Conservation (phyloP, 23 tunicate genomes). For the Styela plicata region DNA sequence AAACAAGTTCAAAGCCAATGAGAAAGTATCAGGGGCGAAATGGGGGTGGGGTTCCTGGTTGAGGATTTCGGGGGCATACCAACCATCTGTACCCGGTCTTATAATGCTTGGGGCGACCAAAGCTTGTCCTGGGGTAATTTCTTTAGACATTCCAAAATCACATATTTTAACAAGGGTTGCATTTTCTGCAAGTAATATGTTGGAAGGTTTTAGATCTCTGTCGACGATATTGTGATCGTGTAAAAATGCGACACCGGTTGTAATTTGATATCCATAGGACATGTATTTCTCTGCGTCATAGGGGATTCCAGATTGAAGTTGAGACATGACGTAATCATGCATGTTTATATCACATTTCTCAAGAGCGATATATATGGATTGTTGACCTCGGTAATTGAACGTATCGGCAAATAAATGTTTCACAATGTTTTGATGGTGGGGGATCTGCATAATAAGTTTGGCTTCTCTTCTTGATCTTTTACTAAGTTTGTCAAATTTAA, state of each 20-base stretch:
- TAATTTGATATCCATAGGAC: neutral
- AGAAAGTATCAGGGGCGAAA: neutral
- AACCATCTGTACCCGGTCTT: neutral
- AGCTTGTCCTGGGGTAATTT: neutral
- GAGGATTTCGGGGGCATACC: neutral
- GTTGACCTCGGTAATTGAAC: neutral
- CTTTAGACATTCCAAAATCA: neutral
- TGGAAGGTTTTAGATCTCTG: neutral
- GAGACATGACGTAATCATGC: neutral
- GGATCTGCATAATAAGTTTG: neutral
- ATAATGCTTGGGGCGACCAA: neutral
- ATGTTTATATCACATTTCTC: neutral
- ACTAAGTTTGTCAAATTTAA: too few relatives aligned
- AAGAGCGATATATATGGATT: neutral
- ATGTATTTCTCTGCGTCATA: neutral
- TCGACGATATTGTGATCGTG: neutral
- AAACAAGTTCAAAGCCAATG: neutral
- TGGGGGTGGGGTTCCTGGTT: neutral
- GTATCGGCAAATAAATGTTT: neutral
- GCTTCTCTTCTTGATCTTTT: too few relatives aligned
- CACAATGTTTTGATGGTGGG: neutral
- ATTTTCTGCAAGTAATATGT: neutral
- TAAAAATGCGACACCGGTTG: neutral
- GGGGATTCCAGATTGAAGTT: neutral
- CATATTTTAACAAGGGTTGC: neutral